Percentiles rank a stretch among this genome's conserved stretches.
phyloP scores from a whole-genome alignment of 1,140 invertebrate species.

The Acromyrmex echinatior region DNA sequence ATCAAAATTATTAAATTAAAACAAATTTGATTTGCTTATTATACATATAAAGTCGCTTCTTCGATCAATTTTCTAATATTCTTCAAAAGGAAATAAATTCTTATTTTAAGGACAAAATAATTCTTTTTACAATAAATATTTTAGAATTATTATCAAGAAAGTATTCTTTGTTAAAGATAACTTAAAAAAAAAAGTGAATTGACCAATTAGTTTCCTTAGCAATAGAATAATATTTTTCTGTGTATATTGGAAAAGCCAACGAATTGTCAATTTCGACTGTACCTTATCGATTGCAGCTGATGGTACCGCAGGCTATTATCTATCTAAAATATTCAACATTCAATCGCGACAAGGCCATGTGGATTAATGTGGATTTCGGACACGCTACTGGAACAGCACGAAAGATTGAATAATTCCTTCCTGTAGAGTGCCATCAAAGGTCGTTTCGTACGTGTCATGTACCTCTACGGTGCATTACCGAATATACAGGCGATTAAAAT shows the following conservation, averaged over 20 bases:
- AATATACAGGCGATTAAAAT: slow-evolving; percentile 58
- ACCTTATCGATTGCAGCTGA: slow-evolving; percentile 14
- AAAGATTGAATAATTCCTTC: slow-evolving; percentile 27
- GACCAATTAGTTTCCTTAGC: no score
- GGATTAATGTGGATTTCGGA: slow-evolving; percentile 23
- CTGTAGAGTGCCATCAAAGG: slow-evolving; percentile 19
- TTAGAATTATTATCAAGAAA: no score
- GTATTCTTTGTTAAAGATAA: no score
- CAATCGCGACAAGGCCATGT: background rate
- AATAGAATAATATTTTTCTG: no score
- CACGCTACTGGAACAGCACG: background rate
- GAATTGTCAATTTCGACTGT: background rate
- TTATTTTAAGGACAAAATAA: no score
- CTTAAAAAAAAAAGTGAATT: no score
- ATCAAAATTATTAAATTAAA: no score
- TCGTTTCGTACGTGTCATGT: background rate
- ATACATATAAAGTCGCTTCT: no score
- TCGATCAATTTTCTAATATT: no score
- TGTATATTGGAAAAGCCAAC: background rate
- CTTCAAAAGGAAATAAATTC: no score
- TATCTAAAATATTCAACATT: slow-evolving; percentile 43
- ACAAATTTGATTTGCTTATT: no score
- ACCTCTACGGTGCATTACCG: slow-evolving; percentile 4
- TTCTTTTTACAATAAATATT: no score
- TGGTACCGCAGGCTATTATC: background rate